Percentiles rank a stretch among this genome's conserved stretches.
Conservation (phyloP, 2,888 invertebrate species). For the Tenthredo livida region DNA sequence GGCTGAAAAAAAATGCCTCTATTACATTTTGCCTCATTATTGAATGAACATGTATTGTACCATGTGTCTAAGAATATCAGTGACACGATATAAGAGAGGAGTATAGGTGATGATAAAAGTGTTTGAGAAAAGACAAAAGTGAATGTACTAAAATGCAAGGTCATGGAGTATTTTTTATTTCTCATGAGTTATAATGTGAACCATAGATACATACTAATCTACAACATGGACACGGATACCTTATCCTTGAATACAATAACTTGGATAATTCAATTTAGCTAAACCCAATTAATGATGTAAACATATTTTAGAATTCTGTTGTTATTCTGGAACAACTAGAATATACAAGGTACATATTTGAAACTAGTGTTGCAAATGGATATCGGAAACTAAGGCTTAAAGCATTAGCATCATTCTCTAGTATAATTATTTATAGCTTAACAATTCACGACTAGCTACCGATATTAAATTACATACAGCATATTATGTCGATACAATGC, state of each 20-base stretch:
- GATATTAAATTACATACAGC: not conserved
- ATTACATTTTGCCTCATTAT: constrained; percentile 59
- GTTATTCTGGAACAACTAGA: not conserved
- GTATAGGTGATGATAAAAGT: not conserved
- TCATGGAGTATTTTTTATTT: not conserved
- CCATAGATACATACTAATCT: not conserved
- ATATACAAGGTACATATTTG: not conserved
- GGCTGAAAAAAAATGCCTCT: constrained; percentile 73
- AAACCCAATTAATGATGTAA: not conserved
- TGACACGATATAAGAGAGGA: not conserved
- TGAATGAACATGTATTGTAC: not conserved
- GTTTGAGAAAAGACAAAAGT: not conserved
- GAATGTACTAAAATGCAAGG: not conserved
- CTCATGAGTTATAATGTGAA: not conserved
- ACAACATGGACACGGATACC: not conserved
- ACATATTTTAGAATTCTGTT: not conserved
- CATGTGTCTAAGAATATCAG: not conserved
- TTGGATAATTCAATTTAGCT: not conserved
- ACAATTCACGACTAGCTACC: not conserved
- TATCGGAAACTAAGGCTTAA: not conserved
- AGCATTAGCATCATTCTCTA: not conserved
- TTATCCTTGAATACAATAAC: not conserved
- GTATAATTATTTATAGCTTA: not conserved
- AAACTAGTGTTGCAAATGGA: not conserved
- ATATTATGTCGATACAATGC: not conserved